Conservation (phyloP, 1,140 invertebrate species). For the Octopus sinensis region DNA sequence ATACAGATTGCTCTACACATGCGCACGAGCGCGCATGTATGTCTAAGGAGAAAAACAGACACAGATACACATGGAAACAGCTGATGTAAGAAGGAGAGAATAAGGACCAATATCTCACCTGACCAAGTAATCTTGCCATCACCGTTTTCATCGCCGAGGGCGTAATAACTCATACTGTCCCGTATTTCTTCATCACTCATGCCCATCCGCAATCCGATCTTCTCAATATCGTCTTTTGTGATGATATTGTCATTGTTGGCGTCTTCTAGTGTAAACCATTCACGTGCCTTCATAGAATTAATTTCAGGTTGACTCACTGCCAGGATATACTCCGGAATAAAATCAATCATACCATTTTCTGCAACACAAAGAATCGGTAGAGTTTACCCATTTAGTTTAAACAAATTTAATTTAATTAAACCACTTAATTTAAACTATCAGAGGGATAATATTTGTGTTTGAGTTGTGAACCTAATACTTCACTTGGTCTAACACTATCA, state of each 20-base stretch:
- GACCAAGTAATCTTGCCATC: slow-evolving; percentile 9
- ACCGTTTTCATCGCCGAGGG: not conserved
- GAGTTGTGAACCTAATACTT: too few relatives aligned
- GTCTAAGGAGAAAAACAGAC: too few relatives aligned
- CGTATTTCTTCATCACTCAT: not conserved
- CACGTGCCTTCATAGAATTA: not conserved
- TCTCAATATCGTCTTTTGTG: slow-evolving; percentile 10
- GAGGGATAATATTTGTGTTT: too few relatives aligned
- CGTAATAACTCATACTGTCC: not conserved
- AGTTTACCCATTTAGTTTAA: too few relatives aligned
- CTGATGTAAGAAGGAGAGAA: too few relatives aligned
- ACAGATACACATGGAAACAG: too few relatives aligned
- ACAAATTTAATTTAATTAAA: too few relatives aligned
- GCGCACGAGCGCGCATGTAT: too few relatives aligned
- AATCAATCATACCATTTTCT: slow-evolving; percentile 7
- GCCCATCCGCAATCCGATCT: slow-evolving; percentile 5
- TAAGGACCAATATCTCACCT: not conserved
- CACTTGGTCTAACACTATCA: too few relatives aligned
- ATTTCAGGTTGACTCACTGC: not conserved
- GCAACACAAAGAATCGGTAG: not conserved
- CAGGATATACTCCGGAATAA: slow-evolving; percentile 2
- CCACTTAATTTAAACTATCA: too few relatives aligned
- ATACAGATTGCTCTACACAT: too few relatives aligned
- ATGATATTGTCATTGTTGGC: slow-evolving; percentile 3
- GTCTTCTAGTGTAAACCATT: slow-evolving; percentile 6